Percentiles rank a stretch among this genome's conserved stretches.
Conservation (phyloP, 1,140 invertebrate species). For the Panulirus ornatus region DNA sequence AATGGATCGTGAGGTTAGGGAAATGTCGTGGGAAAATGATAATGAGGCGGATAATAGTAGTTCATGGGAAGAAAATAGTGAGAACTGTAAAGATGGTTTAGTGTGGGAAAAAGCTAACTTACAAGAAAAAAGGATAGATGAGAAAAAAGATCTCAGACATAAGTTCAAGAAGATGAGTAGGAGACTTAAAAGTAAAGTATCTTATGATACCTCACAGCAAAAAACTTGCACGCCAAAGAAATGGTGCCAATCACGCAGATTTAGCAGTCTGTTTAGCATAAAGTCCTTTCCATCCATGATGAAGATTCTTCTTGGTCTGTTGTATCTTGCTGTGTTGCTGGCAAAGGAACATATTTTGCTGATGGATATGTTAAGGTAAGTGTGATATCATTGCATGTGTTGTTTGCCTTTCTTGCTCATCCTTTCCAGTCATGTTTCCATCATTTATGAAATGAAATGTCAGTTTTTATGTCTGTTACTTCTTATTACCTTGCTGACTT, state of each 20-base stretch:
- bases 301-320: not conserved
- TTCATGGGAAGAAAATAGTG: not conserved
- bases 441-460: too few relatives aligned
- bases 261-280: not conserved
- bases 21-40: too few relatives aligned
- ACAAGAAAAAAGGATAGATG: not conserved
- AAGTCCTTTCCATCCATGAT: not conserved
- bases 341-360: not conserved
- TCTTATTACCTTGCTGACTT: too few relatives aligned
- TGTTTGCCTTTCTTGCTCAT: too few relatives aligned
- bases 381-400: too few relatives aligned
- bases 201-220: not conserved
- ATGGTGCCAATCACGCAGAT: not conserved
- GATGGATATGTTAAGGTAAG: not conserved
- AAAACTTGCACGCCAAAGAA: not conserved
- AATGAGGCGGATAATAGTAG: too few relatives aligned
- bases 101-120: not conserved
- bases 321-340: not conserved
- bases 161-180: not conserved
- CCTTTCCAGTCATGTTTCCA: too few relatives aligned
- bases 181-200: too few relatives aligned
- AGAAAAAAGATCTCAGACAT: not conserved
- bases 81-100: not conserved
- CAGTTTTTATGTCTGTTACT: too few relatives aligned
- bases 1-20: too few relatives aligned